phyloP scores from a whole-genome alignment of 2,113 vertebrate genomes.

The Turnix velox region DNA sequence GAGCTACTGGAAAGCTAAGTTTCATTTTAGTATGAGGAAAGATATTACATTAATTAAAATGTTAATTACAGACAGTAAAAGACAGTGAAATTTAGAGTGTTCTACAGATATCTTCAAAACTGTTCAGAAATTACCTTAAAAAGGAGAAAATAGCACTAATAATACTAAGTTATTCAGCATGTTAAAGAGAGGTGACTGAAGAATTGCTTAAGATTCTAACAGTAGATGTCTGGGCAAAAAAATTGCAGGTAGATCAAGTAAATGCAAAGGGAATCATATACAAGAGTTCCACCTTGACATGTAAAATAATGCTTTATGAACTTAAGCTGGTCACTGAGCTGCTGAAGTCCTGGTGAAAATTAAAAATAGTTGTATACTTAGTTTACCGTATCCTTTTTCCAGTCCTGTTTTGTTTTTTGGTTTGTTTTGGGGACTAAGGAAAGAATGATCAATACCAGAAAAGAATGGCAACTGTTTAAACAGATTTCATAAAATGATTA shows the following conservation, averaged over 20 bases:
- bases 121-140: neutral
- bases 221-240: neutral
- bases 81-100: neutral
- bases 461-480: neutral
- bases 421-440: neutral
- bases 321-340: neutral
- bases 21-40: neutral
- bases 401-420: neutral
- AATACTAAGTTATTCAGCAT: neutral
- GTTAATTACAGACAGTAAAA: neutral
- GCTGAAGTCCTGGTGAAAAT: neutral
- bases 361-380: neutral
- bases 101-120: neutral
- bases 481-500: neutral
- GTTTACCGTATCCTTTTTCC: neutral
- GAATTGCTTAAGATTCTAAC: neutral
- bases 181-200: neutral
- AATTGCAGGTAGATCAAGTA: neutral
- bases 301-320: neutral
- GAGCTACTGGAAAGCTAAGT: neutral
- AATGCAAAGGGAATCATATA: neutral
- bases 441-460: neutral
- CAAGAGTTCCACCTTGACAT: neutral
- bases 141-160: neutral
- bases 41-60: neutral